These are phyloP conservation scores for Isichthys henryi DNA, from an alignment of 2,113 vertebrate genomes.

Conservation along the genomic window DNA sequence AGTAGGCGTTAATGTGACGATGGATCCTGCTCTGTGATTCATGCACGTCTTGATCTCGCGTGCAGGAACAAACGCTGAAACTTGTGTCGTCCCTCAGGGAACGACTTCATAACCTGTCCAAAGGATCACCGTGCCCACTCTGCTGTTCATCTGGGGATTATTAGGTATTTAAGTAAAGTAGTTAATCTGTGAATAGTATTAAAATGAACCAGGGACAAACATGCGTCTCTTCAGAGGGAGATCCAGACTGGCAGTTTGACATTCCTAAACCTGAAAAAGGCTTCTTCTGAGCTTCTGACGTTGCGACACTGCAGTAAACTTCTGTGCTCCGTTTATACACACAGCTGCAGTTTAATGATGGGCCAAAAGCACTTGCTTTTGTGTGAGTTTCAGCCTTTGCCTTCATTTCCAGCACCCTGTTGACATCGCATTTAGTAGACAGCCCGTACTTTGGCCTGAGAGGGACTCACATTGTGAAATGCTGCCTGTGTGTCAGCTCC, in stretches of 20 bases:
- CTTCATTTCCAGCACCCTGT: not conserved
- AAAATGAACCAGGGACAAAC: not conserved
- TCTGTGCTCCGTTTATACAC: not conserved
- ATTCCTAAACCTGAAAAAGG: not conserved
- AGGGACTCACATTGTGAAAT: not conserved
- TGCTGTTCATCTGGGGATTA: not conserved
- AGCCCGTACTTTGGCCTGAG: not conserved
- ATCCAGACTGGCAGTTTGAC: not conserved
- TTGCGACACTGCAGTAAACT: not conserved
- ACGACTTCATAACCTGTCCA: not conserved
- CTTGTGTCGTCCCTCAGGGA: not conserved
- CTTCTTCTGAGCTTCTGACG: not conserved
- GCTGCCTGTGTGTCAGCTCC: not conserved
- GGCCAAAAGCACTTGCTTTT: not conserved
- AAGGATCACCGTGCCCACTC: not conserved
- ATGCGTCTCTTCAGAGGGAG: not conserved
- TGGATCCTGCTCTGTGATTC: not conserved
- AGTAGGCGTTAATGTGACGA: not conserved
- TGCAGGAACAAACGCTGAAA: not conserved
- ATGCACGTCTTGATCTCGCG: no score
- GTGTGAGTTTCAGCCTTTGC: not conserved
- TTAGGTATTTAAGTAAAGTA: not conserved
- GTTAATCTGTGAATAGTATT: not conserved
- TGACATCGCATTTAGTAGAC: not conserved
- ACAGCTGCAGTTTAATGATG: not conserved